Conservation (phyloP, 2,888 invertebrate genomes). For the Drosophila pegasa region DNA sequence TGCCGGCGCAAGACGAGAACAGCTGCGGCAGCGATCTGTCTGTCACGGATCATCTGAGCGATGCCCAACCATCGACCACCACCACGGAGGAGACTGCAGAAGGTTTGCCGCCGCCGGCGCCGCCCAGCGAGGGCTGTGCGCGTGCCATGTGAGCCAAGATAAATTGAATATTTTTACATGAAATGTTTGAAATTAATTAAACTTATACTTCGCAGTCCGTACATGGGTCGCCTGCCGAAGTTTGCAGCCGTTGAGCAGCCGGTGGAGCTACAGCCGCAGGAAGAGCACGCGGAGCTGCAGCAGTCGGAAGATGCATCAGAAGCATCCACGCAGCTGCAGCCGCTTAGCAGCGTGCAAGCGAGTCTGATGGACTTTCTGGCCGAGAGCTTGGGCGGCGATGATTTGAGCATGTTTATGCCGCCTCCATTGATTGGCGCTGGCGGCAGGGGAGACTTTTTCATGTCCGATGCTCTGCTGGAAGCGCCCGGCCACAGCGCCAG, state of each 20-base stretch:
- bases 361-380: slow-evolving; percentile 84
- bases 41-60: slow-evolving; percentile 66
- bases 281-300: background rate
- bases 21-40: slow-evolving; percentile 74
- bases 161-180: too few relatives aligned
- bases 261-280: background rate
- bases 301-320: slow-evolving; percentile 11
- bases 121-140: slow-evolving; percentile 72
- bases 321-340: slow-evolving; percentile 27
- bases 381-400: slow-evolving; percentile 81
- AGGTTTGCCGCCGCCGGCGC: slow-evolving; percentile 3
- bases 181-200: background rate
- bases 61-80: slow-evolving; percentile 29
- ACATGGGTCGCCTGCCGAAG: slow-evolving; percentile 82
- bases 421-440: slow-evolving; percentile 72
- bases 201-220: slow-evolving; percentile 70
- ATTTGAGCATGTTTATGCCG: slow-evolving; percentile 77
- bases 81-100: slow-evolving; percentile 22
- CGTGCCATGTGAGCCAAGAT: slow-evolving; percentile 77
- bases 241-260: slow-evolving; percentile 9
- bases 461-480: slow-evolving; percentile 75
- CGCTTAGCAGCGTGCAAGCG: slow-evolving; percentile 82
- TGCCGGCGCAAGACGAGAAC: slow-evolving; percentile 74
- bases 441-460: slow-evolving; percentile 77
- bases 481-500: slow-evolving; percentile 54